Percentiles rank a stretch among this genome's conserved stretches.
Conservation (phyloP, 2,797 vertebrate genomes). For the Salarias fasciatus region DNA sequence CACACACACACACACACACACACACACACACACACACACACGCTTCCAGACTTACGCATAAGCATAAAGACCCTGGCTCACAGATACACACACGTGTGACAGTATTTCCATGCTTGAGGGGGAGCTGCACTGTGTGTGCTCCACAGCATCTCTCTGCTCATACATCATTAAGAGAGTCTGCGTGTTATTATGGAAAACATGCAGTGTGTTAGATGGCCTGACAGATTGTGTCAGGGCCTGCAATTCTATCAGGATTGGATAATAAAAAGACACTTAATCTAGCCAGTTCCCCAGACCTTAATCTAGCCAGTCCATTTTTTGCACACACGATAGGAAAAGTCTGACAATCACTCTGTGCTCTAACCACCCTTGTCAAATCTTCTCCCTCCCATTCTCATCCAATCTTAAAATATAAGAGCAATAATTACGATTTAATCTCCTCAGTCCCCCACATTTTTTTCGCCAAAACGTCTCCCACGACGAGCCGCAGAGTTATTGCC, state of each 20-base stretch:
- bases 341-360: conserved; percentile 20
- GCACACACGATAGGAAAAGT: conserved; percentile 53
- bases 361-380: conserved; percentile 67
- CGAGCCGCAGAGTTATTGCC: conserved; percentile 52
- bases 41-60: no score
- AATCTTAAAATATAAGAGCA: conserved; percentile 65
- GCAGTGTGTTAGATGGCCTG: conserved; percentile 71
- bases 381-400: conserved; percentile 34
- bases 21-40: no score
- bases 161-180: conserved; percentile 72
- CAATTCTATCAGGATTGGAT: conserved; percentile 71
- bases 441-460: conserved; percentile 58
- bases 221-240: conserved; percentile 73
- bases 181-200: conserved; percentile 71
- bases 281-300: no score
- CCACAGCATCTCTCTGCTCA: conserved; percentile 51
- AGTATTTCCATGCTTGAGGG: conserved; percentile 36
- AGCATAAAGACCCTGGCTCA: no score
- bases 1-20: background rate
- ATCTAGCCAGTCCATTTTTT: conserved; percentile 52
- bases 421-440: conserved; percentile 76
- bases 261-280: conserved; percentile 80
- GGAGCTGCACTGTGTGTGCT: conserved; percentile 37
- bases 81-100: conserved; percentile 3
- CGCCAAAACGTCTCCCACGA: conserved; percentile 55